Evolutionary conservation across 2,113 vertebrate genomes (phyloP).

Genomic region (Peromyscus maniculatus): DNA sequence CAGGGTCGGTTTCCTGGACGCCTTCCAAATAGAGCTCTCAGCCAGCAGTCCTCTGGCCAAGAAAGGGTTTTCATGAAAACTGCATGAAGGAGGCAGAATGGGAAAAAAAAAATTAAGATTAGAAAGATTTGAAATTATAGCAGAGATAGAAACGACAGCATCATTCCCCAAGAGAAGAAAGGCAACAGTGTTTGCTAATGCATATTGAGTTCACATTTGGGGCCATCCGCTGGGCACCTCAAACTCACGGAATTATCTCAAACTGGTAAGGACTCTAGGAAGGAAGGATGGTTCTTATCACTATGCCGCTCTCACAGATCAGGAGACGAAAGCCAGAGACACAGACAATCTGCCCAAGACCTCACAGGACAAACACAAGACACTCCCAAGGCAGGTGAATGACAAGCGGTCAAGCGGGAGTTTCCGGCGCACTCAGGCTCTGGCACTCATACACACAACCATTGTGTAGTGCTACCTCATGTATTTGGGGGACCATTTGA

Average conservation of each 20-base stretch:
- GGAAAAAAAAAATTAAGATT: slow-evolving; percentile 43
- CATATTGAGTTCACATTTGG: background rate
- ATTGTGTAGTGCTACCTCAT: background rate
- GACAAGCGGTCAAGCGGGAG: background rate
- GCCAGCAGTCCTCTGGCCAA: slow-evolving; percentile 72
- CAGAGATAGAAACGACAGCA: background rate
- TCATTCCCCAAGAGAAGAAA: background rate
- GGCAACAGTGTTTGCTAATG: background rate
- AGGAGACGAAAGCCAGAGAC: background rate
- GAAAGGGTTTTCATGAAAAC: slow-evolving; percentile 75
- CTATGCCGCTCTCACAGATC: background rate
- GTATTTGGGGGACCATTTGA: background rate
- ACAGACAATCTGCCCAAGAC: background rate
- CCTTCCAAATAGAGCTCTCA: slow-evolving; percentile 71
- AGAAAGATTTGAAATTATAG: slow-evolving; percentile 57
- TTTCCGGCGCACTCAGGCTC: background rate
- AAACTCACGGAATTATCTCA: background rate
- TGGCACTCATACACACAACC: background rate
- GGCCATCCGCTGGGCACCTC: background rate
- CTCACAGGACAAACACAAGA: background rate
- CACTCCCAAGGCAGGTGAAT: background rate
- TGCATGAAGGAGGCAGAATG: slow-evolving; percentile 40
- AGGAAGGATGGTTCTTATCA: background rate
- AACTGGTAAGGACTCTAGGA: background rate
- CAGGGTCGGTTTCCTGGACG: slow-evolving; percentile 77